These are phyloP conservation scores for Mayetiola destructor DNA, from an alignment of 2,888 invertebrate species.

Conservation along the genomic window DNA sequence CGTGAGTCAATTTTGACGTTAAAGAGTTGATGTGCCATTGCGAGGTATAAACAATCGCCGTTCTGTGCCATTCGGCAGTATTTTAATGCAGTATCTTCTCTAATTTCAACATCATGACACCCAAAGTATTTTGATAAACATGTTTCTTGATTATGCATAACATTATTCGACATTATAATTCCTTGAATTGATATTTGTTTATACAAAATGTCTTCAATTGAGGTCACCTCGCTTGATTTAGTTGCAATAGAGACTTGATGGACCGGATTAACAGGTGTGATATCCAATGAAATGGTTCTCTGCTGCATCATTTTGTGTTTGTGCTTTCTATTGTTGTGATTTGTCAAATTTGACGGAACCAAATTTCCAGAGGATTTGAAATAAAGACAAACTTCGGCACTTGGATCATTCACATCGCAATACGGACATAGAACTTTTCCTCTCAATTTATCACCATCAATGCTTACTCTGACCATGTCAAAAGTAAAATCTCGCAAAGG, in stretches of 20 bases:
- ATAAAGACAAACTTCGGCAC: neutral
- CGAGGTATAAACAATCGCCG: neutral
- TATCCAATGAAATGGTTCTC: neutral
- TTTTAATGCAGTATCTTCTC: neutral
- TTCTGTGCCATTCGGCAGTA: neutral
- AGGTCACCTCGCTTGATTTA: neutral
- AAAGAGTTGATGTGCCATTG: constrained; percentile 1
- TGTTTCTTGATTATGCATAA: neutral
- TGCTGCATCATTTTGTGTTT: neutral
- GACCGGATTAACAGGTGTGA: neutral
- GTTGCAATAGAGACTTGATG: neutral
- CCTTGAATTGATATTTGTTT: neutral
- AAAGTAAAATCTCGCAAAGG: neutral
- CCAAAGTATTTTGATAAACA: neutral
- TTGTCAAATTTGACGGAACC: neutral
- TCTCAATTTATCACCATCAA: neutral
- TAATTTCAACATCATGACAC: neutral
- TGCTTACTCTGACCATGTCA: neutral
- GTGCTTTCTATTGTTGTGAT: neutral
- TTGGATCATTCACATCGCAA: neutral
- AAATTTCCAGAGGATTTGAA: neutral
- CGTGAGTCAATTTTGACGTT: neutral
- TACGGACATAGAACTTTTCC: neutral
- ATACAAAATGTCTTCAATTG: neutral
- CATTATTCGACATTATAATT: neutral